Conservation (phyloP, 2,113 vertebrate genomes). For the Salvelinus alpinus region DNA sequence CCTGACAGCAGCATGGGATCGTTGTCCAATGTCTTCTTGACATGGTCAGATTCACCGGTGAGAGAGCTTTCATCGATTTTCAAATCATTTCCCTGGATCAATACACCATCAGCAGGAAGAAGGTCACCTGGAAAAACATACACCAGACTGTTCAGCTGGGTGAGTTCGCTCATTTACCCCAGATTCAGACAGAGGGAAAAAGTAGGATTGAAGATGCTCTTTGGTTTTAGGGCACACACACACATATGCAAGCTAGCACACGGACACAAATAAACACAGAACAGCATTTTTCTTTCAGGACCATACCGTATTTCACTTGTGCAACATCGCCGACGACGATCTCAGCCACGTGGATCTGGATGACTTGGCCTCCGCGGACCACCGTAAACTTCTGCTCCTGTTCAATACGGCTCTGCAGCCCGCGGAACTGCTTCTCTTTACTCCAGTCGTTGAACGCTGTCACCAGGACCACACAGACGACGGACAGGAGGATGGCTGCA, state of each 20-base stretch:
- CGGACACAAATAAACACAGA: background rate
- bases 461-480: constrained; percentile 89
- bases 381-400: constrained; percentile 84
- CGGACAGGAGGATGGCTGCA: constrained; percentile 78
- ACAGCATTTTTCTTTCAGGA: background rate
- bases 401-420: constrained; percentile 89
- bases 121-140: constrained; percentile 85
- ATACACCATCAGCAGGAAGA: constrained; percentile 90
- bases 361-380: constrained; percentile 78
- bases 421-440: constrained; percentile 93
- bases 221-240: too few species aligned
- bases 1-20: constrained; percentile 95
- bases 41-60: constrained; percentile 97
- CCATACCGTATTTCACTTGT: constrained; percentile 91
- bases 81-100: constrained; percentile 96
- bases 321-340: constrained; percentile 88
- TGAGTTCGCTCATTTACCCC: too few species aligned
- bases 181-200: too few species aligned
- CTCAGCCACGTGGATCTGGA: constrained; percentile 83
- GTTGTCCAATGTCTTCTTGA: constrained; percentile 87
- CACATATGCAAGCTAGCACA: background rate
- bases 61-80: constrained; percentile 97
- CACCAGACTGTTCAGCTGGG: background rate
- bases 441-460: constrained; percentile 96
- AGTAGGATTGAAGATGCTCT: too few species aligned